Percentiles rank a stretch among this genome's conserved stretches.
Conservation (phyloP, 2,113 vertebrate species). For the Myiopsitta monachus region DNA sequence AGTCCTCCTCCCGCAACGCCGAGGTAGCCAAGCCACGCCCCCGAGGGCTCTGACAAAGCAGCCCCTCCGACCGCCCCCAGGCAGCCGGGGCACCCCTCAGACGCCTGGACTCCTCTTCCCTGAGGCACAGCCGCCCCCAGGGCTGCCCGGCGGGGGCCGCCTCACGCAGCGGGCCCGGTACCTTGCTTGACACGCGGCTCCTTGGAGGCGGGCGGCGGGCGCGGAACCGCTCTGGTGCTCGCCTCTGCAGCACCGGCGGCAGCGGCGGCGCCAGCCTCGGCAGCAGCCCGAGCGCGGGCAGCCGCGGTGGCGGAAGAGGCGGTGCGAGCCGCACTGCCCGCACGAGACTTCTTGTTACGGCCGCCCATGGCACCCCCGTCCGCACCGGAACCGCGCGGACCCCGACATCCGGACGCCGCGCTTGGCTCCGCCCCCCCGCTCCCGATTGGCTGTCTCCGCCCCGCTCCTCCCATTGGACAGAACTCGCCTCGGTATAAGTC, state of each 20-base stretch:
- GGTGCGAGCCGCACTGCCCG: conserved; percentile 22
- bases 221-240: conserved; percentile 64
- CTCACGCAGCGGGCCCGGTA: neutral
- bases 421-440: rapidly evolving
- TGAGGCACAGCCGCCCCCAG: too few relatives aligned
- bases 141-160: neutral
- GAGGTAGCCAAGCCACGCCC: rapidly evolving
- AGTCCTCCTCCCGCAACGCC: rapidly evolving
- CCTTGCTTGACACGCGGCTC: conserved; percentile 76
- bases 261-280: conserved; percentile 29
- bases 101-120: rapidly evolving
- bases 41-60: rapidly evolving
- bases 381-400: rapidly evolving
- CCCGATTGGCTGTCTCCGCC: neutral
- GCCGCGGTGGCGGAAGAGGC: conserved; percentile 61
- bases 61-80: rapidly evolving
- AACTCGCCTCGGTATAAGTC: rapidly evolving
- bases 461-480: neutral
- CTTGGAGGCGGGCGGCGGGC: conserved; percentile 52
- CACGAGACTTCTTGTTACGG: conserved; percentile 87
- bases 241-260: neutral
- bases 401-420: neutral
- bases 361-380: conserved; percentile 78
- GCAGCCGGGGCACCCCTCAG: rapidly evolving
- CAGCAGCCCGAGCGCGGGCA: conserved; percentile 65